Percentiles rank a stretch among this genome's conserved stretches.
phyloP scores from a whole-genome alignment of 2,113 vertebrate genomes.

The Mobula birostris region DNA sequence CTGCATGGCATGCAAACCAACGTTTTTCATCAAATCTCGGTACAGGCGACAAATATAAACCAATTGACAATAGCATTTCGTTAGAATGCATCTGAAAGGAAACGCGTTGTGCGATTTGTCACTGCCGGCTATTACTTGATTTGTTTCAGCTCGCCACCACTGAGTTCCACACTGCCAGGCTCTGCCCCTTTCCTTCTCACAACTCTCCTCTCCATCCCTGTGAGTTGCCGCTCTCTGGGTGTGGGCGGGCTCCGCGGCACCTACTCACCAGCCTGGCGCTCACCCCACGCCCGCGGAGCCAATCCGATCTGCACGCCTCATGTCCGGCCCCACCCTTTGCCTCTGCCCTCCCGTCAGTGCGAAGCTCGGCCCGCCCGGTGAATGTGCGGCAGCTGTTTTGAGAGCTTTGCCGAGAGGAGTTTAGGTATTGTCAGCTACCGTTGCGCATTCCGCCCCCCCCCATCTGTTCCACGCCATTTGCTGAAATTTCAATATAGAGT shows the following conservation, averaged over 20 bases:
- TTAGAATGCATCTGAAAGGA: neutral
- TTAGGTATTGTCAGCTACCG: neutral
- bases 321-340: neutral
- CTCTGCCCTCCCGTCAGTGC: neutral
- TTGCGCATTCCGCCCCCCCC: too few species aligned
- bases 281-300: constrained; percentile 8
- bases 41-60: too few species aligned
- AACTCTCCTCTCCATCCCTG: neutral
- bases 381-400: neutral
- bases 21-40: too few species aligned
- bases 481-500: neutral
- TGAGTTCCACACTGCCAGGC: neutral
- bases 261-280: neutral
- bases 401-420: neutral
- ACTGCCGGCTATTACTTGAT: too few species aligned
- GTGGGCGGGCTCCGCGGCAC: neutral
- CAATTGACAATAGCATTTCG: too few species aligned
- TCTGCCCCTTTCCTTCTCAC: too few species aligned
- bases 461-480: neutral
- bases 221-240: neutral
- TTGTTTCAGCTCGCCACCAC: neutral
- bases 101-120: neutral
- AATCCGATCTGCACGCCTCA: neutral
- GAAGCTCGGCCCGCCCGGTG: neutral
- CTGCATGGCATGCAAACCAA: too few species aligned